Evolutionary conservation across 2,113 vertebrate species (phyloP).

Genomic region (Hepsetus odoe): DNA sequence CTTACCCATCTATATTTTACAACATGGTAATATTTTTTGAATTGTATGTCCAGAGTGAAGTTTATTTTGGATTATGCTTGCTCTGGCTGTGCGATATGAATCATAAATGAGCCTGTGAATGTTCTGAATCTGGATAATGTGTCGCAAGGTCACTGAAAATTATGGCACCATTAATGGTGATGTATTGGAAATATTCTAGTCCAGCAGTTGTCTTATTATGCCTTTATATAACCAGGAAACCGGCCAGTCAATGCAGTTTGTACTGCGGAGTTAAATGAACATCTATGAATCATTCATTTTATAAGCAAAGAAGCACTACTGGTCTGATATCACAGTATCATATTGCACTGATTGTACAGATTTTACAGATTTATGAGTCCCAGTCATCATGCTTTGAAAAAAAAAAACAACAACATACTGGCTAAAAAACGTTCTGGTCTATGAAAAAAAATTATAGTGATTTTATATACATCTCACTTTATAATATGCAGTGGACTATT

Average conservation of each 20-base stretch:
- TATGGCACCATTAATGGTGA: background rate
- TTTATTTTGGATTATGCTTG: background rate
- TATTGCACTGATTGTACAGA: background rate
- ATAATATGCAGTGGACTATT: no score
- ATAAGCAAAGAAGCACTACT: background rate
- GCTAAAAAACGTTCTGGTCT: background rate
- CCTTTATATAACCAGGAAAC: background rate
- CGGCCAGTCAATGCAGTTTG: no score
- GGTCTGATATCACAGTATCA: background rate
- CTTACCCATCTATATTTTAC: constrained; percentile 73
- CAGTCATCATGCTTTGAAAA: background rate
- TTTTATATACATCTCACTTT: background rate
- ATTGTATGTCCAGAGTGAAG: background rate
- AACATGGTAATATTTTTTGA: constrained; percentile 61
- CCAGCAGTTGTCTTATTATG: background rate
- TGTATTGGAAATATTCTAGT: background rate
- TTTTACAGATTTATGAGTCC: no score
- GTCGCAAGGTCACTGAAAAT: background rate
- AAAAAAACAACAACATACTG: background rate
- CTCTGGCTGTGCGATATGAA: background rate
- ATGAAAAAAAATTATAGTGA: background rate
- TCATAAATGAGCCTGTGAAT: background rate
- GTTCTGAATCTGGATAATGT: background rate
- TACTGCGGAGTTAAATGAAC: background rate
- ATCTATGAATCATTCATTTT: background rate